Evolutionary conservation across 2,888 invertebrate genomes (phyloP), one percentile per base, ranked within the genome.

Genomic region (Tachystola acroxantha): DNA sequence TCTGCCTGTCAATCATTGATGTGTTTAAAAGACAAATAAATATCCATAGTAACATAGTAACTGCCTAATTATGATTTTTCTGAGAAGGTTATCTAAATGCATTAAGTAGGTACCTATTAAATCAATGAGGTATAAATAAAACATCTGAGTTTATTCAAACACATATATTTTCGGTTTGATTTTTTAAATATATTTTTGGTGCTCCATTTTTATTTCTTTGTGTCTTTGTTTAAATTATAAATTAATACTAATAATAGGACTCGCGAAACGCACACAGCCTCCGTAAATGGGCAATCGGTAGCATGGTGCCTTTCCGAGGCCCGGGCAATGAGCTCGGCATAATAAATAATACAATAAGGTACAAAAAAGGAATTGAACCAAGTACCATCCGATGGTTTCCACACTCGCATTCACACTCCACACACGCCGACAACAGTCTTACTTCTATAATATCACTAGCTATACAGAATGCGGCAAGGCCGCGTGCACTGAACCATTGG

Each of bases 291-390:
- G 85, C 85, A 86, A 86, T 86, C 71, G 58, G 73, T 70, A 72
- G 73, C 50, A 63, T 64, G 48, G 64, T 64, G 69, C 64, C 61
- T 62, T 68, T 64, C 64, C 64, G 69, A 72, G 69, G 57, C 75
- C 79, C 73, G 77, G 84, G 85, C 85, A 84, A 85, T 78, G 78
- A 79, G 74, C 81, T 81, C 73, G 84, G 85, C 85, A 69, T 69
- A 85, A 85, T 85, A 85, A 86, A 86, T 86, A 86, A 82, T 76
- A 77, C 65, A 69, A 64, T 79, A 80, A 76, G 75, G 75, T 80
- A 81, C 66, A 74, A 77, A 81, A 63, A 76, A 78, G 75, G 67
- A 73, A 72, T 69, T 73, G 65, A 67, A 73, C 71, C 72, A 74
- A 79, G 73, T 77, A 77, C 81, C 81, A 79, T 80, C 70, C 63